Conservation (phyloP, 2,797 vertebrate species). For the Enteromius treurensis region DNA sequence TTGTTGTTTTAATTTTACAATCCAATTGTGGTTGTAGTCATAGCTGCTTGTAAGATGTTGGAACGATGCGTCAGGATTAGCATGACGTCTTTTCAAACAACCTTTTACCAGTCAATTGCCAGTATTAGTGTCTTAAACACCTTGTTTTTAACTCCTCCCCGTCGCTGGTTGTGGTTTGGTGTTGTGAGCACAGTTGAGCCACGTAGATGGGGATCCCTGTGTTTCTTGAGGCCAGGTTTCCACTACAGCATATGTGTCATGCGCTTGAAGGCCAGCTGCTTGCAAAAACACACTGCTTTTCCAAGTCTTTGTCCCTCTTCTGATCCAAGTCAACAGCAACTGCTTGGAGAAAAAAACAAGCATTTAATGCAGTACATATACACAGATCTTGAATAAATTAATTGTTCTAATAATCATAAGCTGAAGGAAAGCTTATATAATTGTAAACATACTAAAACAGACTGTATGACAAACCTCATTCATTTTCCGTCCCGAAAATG, state of each 20-base stretch:
- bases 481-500: conserved; percentile 14
- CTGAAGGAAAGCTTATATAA: neutral
- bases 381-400: neutral
- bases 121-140: conserved; percentile 5
- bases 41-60: neutral
- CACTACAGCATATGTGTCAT: conserved; percentile 50
- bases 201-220: conserved; percentile 74
- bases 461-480: neutral
- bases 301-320: conserved; percentile 44
- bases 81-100: neutral
- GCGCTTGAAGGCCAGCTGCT: conserved; percentile 48
- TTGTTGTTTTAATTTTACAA: neutral
- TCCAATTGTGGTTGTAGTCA: neutral
- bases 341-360: conserved; percentile 2
- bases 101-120: neutral
- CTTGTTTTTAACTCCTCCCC: neutral
- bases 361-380: neutral
- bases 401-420: neutral
- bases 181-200: conserved; percentile 59
- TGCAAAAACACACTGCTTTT: conserved; percentile 27
- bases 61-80: neutral
- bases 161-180: neutral
- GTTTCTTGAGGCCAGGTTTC: conserved; percentile 63
- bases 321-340: conserved; percentile 22
- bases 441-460: neutral